These are phyloP conservation scores for Pangasianodon gigas DNA, from an alignment of 2,113 vertebrate species.

Conservation along the genomic window DNA sequence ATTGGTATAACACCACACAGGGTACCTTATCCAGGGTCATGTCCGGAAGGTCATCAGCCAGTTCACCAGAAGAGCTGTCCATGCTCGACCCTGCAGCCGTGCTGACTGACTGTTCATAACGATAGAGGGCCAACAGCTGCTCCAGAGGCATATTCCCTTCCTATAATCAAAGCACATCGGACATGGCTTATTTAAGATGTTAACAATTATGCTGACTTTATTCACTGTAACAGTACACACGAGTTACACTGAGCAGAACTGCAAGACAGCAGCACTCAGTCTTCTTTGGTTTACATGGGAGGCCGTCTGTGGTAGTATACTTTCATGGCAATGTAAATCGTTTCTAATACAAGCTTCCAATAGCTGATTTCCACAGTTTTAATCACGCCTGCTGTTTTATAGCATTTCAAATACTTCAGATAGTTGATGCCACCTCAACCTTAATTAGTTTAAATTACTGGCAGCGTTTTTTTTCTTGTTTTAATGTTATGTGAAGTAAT, in stretches of 20 bases:
- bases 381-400: not conserved
- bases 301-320: not conserved
- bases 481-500: not conserved
- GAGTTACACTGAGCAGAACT: not conserved
- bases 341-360: not conserved
- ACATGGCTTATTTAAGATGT: not conserved
- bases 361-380: not conserved
- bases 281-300: not conserved
- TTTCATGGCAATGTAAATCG: not conserved
- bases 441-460: not conserved
- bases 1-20: not conserved
- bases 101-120: conserved; percentile 85
- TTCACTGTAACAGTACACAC: not conserved
- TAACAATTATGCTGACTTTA: not conserved
- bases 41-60: conserved; percentile 94
- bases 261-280: not conserved
- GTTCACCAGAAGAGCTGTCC: conserved; percentile 92
- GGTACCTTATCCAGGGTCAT: conserved; percentile 98
- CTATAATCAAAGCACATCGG: conserved; percentile 60
- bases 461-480: not conserved
- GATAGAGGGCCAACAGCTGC: conserved; percentile 93
- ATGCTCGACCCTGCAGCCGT: conserved; percentile 83
- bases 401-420: not conserved
- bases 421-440: not conserved
- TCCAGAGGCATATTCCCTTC: conserved; percentile 97